These are phyloP conservation scores for Lithosia quadra DNA, from an alignment of 2,888 invertebrate species.

Conservation along the genomic window DNA sequence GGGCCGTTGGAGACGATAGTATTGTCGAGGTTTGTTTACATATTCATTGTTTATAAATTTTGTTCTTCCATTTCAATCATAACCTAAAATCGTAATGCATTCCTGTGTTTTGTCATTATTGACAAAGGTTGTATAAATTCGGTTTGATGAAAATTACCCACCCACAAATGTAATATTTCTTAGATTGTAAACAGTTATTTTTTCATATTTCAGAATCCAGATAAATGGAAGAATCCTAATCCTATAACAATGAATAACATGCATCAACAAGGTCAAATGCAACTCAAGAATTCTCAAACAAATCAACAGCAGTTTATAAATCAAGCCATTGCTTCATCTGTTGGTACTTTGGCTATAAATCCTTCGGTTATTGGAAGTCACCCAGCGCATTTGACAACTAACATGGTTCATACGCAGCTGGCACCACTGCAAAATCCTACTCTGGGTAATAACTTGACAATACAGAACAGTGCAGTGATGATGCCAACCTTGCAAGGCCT, in stretches of 20 bases:
- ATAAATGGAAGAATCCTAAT: slow-evolving; percentile 94
- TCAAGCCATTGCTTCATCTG: slow-evolving; percentile 82
- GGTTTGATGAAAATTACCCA: background rate
- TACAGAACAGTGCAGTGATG: slow-evolving; percentile 84
- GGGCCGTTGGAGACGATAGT: slow-evolving; percentile 96
- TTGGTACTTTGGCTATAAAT: slow-evolving; percentile 81
- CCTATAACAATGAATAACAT: slow-evolving; percentile 86
- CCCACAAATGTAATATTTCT: background rate
- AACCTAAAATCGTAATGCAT: slow-evolving; percentile 41
- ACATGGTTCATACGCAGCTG: slow-evolving; percentile 86
- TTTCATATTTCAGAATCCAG: slow-evolving; percentile 90
- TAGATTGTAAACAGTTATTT: background rate
- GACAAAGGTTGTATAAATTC: background rate
- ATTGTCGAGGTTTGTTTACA: slow-evolving; percentile 92
- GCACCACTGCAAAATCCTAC: slow-evolving; percentile 84
- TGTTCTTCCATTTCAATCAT: slow-evolving; percentile 21
- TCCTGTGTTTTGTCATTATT: background rate
- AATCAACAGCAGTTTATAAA: slow-evolving; percentile 84
- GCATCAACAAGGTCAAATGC: slow-evolving; percentile 86
- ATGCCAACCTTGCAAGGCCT: slow-evolving; percentile 81
- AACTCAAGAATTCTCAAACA: slow-evolving; percentile 82
- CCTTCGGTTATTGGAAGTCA: slow-evolving; percentile 83
- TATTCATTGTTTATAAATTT: background rate
- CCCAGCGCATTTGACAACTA: slow-evolving; percentile 79
- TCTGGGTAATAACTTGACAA: slow-evolving; percentile 76